Conservation (phyloP, 2,113 vertebrate species). For the Calypte anna region DNA sequence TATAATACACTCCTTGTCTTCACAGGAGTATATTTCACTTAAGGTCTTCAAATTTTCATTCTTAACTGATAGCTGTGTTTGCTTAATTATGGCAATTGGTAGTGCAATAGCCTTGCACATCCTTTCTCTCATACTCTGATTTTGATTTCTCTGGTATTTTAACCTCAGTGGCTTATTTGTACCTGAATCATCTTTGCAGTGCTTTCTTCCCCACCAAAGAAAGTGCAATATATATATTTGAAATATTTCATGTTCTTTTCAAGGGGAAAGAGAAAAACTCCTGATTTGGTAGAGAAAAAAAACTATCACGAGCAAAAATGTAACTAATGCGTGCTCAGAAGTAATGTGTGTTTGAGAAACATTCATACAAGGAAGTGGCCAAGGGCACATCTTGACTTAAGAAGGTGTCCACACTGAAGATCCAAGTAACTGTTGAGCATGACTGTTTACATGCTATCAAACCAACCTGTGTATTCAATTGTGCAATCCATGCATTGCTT, state of each 20-base stretch:
- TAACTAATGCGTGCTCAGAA: neutral
- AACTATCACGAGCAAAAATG: neutral
- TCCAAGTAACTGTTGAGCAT: neutral
- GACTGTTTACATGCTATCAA: neutral
- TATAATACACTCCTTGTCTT: neutral
- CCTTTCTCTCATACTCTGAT: neutral
- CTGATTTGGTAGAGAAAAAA: neutral
- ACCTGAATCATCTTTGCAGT: neutral
- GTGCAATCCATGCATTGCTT: neutral
- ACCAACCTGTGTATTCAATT: neutral
- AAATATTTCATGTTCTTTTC: neutral
- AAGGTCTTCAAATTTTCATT: constrained; percentile 11
- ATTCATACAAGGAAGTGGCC: neutral
- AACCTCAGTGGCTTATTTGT: neutral
- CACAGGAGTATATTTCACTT: constrained; percentile 14
- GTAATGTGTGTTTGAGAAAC: neutral
- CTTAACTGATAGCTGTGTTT: constrained; percentile 6
- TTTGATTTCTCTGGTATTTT: neutral
- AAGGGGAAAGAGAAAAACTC: neutral
- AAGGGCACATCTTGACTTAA: neutral
- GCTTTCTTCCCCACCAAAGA: neutral
- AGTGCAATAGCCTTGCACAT: neutral
- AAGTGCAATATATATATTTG: neutral
- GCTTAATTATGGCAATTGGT: neutral
- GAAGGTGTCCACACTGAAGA: neutral